phyloP scores from a whole-genome alignment of 2,113 vertebrate genomes.

The Corvus moneduloides region DNA sequence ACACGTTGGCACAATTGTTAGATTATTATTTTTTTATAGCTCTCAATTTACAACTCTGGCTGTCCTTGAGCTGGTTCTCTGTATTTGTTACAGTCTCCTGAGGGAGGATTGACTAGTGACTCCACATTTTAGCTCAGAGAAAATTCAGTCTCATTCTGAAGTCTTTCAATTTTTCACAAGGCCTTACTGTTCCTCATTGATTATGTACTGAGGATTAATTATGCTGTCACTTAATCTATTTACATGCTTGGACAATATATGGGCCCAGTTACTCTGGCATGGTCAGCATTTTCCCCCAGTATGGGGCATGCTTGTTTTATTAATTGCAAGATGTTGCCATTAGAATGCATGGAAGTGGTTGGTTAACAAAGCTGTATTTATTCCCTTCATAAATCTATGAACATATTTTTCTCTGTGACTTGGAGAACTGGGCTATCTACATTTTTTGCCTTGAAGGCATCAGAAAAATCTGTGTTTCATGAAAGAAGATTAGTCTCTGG shows the following conservation, averaged over 20 bases:
- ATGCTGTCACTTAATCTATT: constrained; percentile 67
- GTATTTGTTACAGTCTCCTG: constrained; percentile 58
- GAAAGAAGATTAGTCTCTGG: neutral
- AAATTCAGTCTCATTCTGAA: constrained; percentile 50
- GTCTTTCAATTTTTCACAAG: constrained; percentile 62
- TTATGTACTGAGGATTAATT: constrained; percentile 75
- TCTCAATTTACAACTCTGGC: constrained; percentile 64
- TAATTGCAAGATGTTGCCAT: neutral
- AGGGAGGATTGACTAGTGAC: constrained; percentile 59
- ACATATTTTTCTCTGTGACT: neutral
- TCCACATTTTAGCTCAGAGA: constrained; percentile 47
- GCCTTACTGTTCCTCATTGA: constrained; percentile 62
- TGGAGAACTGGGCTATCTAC: neutral
- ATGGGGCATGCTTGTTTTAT: neutral
- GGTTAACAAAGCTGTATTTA: neutral
- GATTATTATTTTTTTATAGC: constrained; percentile 73
- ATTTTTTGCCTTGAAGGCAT: constrained; percentile 1
- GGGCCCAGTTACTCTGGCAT: constrained; percentile 32
- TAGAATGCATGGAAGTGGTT: neutral
- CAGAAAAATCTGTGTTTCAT: neutral
- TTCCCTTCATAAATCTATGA: neutral
- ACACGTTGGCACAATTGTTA: constrained; percentile 58
- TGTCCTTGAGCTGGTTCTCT: constrained; percentile 67
- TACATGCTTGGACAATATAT: constrained; percentile 49
- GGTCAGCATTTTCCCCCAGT: neutral